phyloP scores from a whole-genome alignment of 2,888 invertebrate genomes.

The Cordilura impudica region DNA sequence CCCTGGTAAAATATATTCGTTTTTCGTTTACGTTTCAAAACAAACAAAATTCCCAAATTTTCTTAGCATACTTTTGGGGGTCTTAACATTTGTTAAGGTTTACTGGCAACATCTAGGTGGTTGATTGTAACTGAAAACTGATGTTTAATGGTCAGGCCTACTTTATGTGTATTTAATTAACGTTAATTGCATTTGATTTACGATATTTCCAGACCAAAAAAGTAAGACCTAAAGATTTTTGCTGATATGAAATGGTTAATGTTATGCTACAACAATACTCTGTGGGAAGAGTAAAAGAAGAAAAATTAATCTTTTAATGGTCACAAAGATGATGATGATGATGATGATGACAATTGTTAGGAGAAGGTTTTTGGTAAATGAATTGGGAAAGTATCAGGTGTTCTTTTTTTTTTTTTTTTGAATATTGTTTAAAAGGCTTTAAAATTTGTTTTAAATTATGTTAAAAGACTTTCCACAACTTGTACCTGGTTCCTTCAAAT shows the following conservation, averaged over 20 bases:
- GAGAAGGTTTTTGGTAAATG: too few species aligned
- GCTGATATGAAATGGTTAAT: neutral
- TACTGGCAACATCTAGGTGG: neutral
- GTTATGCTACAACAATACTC: neutral
- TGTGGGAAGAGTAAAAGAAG: neutral
- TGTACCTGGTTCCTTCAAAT: slow-evolving; percentile 37
- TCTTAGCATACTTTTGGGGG: slow-evolving; percentile 59
- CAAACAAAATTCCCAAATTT: slow-evolving; percentile 28
- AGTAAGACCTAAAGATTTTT: neutral
- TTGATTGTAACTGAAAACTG: slow-evolving; percentile 58
- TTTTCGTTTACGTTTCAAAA: slow-evolving; percentile 26
- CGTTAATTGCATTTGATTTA: slow-evolving; percentile 76
- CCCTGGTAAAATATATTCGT: slow-evolving; percentile 27
- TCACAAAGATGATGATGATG: neutral
- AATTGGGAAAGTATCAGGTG: slow-evolving; percentile 29
- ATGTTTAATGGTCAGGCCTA: slow-evolving; percentile 72
- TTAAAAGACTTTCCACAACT: slow-evolving; percentile 23
- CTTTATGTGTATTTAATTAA: slow-evolving; percentile 76
- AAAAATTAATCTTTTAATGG: slow-evolving; percentile 22
- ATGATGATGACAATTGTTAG: neutral
- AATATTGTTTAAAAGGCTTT: neutral
- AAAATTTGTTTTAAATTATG: slow-evolving; percentile 15
- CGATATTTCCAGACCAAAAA: slow-evolving; percentile 33
- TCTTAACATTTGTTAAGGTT: neutral
- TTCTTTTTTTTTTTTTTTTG: slow-evolving; percentile 11